A percentile compares a stretch with the other conserved stretches of the same genome.
phyloP scores from a whole-genome alignment of 2,797 vertebrate species.

The Pteropus rufus region DNA sequence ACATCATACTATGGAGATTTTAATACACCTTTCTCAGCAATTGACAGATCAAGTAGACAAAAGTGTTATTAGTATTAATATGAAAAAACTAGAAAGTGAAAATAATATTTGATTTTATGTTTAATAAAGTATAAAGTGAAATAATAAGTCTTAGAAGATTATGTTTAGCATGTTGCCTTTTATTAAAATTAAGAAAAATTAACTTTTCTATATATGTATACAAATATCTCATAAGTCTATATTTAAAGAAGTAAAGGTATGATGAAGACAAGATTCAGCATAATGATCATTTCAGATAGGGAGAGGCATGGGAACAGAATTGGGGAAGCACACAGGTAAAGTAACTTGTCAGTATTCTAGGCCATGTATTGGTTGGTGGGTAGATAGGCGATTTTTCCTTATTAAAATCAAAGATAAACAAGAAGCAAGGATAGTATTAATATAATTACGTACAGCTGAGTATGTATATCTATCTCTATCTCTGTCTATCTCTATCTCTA shows the following conservation, averaged over 20 bases:
- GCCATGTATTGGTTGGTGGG: not conserved
- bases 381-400: not conserved
- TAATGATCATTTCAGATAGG: not conserved
- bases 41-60: not conserved
- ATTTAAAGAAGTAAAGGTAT: not conserved
- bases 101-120: not conserved
- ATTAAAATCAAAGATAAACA: not conserved
- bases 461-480: not conserved
- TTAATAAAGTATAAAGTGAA: not conserved
- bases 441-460: not conserved
- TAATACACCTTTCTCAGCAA: not conserved
- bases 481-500: too few species aligned
- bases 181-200: conserved; percentile 4
- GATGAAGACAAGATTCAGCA: not conserved
- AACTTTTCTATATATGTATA: not conserved
- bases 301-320: not conserved
- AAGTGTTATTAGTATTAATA: not conserved
- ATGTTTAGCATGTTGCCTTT: not conserved
- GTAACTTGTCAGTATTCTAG: not conserved
- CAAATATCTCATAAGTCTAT: not conserved
- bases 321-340: not conserved
- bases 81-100: not conserved
- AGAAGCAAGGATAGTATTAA: not conserved
- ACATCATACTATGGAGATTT: not conserved
- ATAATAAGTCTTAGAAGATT: not conserved